Base-by-base conservation (phyloP, 1,140 invertebrate genomes). In the Megathymus violae region DNA sequence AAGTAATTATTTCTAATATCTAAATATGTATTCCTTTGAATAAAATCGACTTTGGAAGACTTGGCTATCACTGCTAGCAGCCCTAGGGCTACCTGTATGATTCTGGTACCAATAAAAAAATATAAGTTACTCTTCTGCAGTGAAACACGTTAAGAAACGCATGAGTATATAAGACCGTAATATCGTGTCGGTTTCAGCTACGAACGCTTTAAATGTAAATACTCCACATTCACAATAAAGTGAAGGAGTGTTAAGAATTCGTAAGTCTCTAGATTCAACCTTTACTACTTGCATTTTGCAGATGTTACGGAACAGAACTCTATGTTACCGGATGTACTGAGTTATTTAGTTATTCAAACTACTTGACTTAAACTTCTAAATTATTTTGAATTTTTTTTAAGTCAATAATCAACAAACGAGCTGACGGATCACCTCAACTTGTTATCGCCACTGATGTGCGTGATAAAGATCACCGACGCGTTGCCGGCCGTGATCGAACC, bases 181-280 rank as follows among this genome's bases (percentile, higher is more conserved):
- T 50, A 50, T 50, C 31, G 27, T 15, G 11, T 4, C 19, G 19
- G 14, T 50, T 46, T 34, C 13, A 15, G 6, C 31, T 31, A 22
- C 47, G 31, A 22, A 10, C 47, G 14, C 4, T 34, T 50, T 50
- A 50, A 50, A 50, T 50, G 47, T 50, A 50, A 50, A 50, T 50
- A 50, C 47, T 16, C 14, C 0, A 34, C 47, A 50, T 50, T 50
- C 47, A 50, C 47, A 50, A 34, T 50, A 50, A 50, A 34, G 47
- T 34, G 27, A 50, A 15, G 11, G 34, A 36, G 34, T 36, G 34
- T 31, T 50, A 14, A 15, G 15, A 14, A 22, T 50, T 50, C 14
- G 34, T 36, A 36, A 50, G 25, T 50, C 27, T 25, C 27, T 34
- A 50, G 47, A n/a, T 16, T 10, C 4, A 50, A 34, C 47, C 31